phyloP scores from a whole-genome alignment of 2,888 invertebrate species.

The Leptinotarsa tumamoca region DNA sequence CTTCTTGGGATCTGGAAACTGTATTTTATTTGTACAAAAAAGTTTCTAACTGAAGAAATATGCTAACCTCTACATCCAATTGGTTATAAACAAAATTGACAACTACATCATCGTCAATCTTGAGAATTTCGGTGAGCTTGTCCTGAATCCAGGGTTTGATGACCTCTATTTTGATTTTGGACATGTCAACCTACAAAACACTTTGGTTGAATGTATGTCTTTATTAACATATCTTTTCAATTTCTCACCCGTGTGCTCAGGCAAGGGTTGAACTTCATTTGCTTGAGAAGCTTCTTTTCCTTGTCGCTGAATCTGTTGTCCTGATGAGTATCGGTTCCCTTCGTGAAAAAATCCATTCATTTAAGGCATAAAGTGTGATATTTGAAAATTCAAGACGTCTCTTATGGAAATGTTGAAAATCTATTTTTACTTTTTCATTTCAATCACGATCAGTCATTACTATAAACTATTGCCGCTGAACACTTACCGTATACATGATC shows the following conservation, averaged over 20 bases:
- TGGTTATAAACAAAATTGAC: slow-evolving; percentile 99
- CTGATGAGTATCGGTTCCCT: slow-evolving; percentile 99
- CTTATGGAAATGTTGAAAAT: slow-evolving; percentile 36
- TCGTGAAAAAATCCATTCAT: slow-evolving; percentile 50
- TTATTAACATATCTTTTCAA: neutral
- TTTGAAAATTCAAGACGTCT: slow-evolving; percentile 23
- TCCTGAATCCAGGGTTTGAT: slow-evolving; percentile 99
- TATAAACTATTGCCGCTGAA: too few species aligned
- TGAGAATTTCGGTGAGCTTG: slow-evolving; percentile 94
- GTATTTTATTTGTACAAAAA: slow-evolving; percentile 58
- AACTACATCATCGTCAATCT: slow-evolving; percentile 98
- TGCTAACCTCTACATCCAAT: slow-evolving; percentile 88
- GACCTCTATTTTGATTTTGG: slow-evolving; percentile 96
- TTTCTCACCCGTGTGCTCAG: slow-evolving; percentile 86
- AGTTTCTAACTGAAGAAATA: neutral
- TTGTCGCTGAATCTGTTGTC: slow-evolving; percentile 99
- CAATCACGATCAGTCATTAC: too few species aligned
- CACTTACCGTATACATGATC: slow-evolving; percentile 64
- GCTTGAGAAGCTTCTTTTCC: slow-evolving; percentile 98
- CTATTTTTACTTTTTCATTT: slow-evolving; percentile 24
- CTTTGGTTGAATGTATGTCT: neutral
- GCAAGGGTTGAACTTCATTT: slow-evolving; percentile 97
- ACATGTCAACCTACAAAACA: slow-evolving; percentile 88
- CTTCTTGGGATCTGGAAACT: slow-evolving; percentile 96
- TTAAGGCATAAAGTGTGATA: slow-evolving; percentile 43